Evolutionary conservation across 2,797 vertebrate genomes (phyloP).

Genomic region (Pygocentrus nattereri): DNA sequence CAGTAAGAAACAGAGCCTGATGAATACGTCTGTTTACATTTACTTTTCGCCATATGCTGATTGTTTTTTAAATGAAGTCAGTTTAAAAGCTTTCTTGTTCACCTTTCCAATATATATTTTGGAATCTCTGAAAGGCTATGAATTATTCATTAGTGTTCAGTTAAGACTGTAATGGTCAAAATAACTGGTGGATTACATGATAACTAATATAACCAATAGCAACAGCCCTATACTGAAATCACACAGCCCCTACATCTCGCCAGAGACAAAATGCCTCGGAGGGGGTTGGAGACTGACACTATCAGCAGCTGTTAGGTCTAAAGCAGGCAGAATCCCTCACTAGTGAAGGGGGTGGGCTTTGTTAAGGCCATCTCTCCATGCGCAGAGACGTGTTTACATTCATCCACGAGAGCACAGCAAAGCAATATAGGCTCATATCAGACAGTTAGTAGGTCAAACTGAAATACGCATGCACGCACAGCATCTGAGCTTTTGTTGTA

Average conservation of each 20-base stretch:
- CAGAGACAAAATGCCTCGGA: constrained; percentile 6
- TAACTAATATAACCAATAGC: background rate
- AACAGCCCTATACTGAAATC: background rate
- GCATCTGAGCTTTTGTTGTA: background rate
- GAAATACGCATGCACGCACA: background rate
- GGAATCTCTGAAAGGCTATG: background rate
- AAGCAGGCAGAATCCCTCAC: constrained; percentile 22
- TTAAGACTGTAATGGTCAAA: background rate
- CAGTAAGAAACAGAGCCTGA: no score
- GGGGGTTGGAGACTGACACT: constrained; percentile 26
- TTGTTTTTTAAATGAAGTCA: background rate
- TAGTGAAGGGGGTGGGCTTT: constrained; percentile 43
- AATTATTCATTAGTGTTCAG: background rate
- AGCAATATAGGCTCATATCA: constrained; percentile 19
- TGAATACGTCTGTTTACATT: no score
- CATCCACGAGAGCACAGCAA: background rate
- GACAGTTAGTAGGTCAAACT: constrained; percentile 35
- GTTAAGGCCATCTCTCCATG: constrained; percentile 16
- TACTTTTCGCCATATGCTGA: background rate
- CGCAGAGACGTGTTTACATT: constrained; percentile 9
- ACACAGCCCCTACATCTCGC: background rate
- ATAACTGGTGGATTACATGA: background rate
- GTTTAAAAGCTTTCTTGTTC: background rate
- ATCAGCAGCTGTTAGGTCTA: constrained; percentile 52
- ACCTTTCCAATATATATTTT: background rate